Evolutionary conservation across 1,140 invertebrate genomes (phyloP), one percentile per base, ranked within the genome.

Genomic region (Cydia strobilella): DNA sequence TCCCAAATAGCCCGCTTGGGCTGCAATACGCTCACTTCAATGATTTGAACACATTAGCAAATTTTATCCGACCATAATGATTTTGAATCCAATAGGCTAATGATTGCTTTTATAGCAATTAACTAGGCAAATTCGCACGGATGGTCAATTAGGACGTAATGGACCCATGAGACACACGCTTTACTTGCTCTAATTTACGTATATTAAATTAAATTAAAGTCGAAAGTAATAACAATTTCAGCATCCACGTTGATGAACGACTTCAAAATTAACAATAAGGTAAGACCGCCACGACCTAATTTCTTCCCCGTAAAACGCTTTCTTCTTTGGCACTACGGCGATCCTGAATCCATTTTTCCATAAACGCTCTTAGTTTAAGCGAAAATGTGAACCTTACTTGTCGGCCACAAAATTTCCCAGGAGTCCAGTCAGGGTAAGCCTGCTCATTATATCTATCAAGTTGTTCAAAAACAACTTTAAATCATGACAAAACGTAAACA

Each of bases 361-460:
- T 77, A 69, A 74, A 35, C 12, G 42, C 15, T 59, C 54, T 62
- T 71, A 66, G 27, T 62, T 75, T 63, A 65, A 66, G 51, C 42
- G 39, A 27, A 79, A 74, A 74, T 71, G 74, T 75, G 74, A 77
- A 77, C 65, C 63, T 65, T 77, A 75, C 59, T 77, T 25, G 62
- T 62, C 35, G 77, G 62, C 63, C 71, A 42, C 69, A 74, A 75
- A 80, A 80, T 80, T 80, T 78, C 79, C 77, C 79, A 73, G 76
- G 76, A 74, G 79, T 72, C 73, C 78, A 71, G 54, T 80, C 74
- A 76, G 59, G 51, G 75, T 69, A 51, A 75, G 66, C 73, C 62
- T 59, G 69, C 18, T 73, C 74, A 73, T 76, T 79, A 76, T 75
- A 23, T 51, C 59, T 74, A 79, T 75, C 74, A 77, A 74, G 42